These are phyloP conservation scores for Acronicta aceris DNA, from an alignment of 2,888 invertebrate genomes.

Conservation along the genomic window DNA sequence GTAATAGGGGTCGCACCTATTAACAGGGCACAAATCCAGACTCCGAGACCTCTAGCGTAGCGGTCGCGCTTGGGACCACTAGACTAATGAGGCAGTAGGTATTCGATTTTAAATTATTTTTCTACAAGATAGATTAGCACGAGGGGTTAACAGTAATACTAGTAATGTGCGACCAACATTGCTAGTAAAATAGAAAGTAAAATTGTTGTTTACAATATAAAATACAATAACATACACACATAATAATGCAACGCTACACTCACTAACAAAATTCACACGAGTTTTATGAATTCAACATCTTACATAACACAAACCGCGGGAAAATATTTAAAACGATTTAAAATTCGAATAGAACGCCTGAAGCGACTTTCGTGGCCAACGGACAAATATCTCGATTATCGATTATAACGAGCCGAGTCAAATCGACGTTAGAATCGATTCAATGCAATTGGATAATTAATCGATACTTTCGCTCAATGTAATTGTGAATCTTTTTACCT, in stretches of 20 bases:
- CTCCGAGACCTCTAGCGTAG: too few relatives aligned
- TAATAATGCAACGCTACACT: slow-evolving; percentile 15
- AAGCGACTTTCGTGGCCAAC: slow-evolving; percentile 56
- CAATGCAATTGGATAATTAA: slow-evolving; percentile 53
- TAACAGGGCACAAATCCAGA: too few relatives aligned
- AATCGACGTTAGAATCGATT: slow-evolving; percentile 69
- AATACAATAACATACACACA: slow-evolving; percentile 1
- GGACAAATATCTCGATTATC: slow-evolving; percentile 69
- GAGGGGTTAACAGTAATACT: too few relatives aligned
- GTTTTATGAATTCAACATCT: slow-evolving; percentile 39
- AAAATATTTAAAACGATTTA: slow-evolving; percentile 40
- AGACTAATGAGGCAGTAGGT: too few relatives aligned
- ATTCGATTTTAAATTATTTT: too few relatives aligned
- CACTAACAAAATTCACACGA: slow-evolving; percentile 43
- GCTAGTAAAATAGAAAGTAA: slow-evolving; percentile 44
- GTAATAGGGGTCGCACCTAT: too few relatives aligned
- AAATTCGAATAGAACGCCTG: slow-evolving; percentile 43
- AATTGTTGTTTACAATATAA: slow-evolving; percentile 30
- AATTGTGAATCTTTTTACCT: slow-evolving; percentile 58
- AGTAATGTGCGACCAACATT: too few relatives aligned
- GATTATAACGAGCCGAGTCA: slow-evolving; percentile 66
- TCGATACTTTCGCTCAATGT: slow-evolving; percentile 68
- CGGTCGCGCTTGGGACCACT: too few relatives aligned
- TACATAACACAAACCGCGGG: slow-evolving; percentile 47
- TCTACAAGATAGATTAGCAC: too few relatives aligned